Conservation (phyloP, 2,888 invertebrate genomes). For the Campoplex capitator region DNA sequence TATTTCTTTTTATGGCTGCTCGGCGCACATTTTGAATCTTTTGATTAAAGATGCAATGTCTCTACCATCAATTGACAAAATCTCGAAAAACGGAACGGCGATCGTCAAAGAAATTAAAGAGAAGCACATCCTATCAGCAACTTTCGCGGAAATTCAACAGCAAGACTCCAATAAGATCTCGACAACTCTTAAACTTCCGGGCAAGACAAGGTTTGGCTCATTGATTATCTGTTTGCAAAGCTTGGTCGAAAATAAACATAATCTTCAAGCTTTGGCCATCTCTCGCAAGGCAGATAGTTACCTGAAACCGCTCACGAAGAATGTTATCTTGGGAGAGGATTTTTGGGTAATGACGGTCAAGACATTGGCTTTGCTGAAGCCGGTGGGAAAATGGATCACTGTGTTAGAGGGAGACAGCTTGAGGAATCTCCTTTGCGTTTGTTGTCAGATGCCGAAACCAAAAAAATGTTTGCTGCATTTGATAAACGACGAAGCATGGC, state of each 20-base stretch:
- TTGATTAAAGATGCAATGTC: constrained; percentile 43
- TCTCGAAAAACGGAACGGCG: constrained; percentile 38
- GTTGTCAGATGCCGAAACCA: too few species aligned
- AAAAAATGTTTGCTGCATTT: too few species aligned
- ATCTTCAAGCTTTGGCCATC: constrained; percentile 71
- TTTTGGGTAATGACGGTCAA: too few species aligned
- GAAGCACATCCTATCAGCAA: constrained; percentile 67
- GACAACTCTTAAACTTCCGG: constrained; percentile 46
- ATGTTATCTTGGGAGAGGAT: too few species aligned
- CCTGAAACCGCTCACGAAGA: too few species aligned
- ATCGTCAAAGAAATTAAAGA: constrained; percentile 68
- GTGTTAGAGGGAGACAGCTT: too few species aligned
- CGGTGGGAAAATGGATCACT: too few species aligned
- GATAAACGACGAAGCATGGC: too few species aligned
- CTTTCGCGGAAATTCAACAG: constrained; percentile 62
- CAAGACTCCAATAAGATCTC: constrained; percentile 44
- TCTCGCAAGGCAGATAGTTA: too few species aligned
- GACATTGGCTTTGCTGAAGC: too few species aligned
- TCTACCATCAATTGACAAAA: constrained; percentile 10
- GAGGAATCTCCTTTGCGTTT: too few species aligned
- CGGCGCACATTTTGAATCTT: constrained; percentile 59
- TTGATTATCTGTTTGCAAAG: constrained; percentile 71
- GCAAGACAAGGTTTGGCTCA: constrained; percentile 71
- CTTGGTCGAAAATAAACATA: constrained; percentile 70
- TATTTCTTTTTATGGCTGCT: constrained; percentile 54